Evolutionary conservation across 2,888 invertebrate genomes (phyloP).

Genomic region (Molanna angustata): DNA sequence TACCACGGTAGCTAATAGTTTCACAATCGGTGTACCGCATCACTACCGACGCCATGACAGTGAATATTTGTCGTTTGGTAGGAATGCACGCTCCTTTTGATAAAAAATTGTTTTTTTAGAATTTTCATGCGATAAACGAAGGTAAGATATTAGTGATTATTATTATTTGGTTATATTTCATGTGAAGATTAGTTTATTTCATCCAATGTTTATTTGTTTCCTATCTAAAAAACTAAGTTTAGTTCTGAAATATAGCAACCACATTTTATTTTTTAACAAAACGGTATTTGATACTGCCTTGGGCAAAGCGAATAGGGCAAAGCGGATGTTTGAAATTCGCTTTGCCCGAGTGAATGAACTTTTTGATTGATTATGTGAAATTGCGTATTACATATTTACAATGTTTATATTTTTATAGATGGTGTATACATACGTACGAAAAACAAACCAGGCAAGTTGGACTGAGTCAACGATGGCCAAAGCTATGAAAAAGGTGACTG

Average conservation of each 20-base stretch:
- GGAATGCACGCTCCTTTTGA: conserved; percentile 4
- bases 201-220: conserved; percentile 7
- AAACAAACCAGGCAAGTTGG: conserved; percentile 7
- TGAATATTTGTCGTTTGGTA: conserved; percentile 2
- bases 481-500: conserved; percentile 7
- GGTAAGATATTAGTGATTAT: conserved; percentile 4
- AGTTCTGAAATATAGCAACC: conserved; percentile 1
- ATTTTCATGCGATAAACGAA: conserved; percentile 5
- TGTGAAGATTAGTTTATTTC: conserved; percentile 3
- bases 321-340: conserved; percentile 2
- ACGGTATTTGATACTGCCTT: conserved; percentile 3
- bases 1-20: neutral
- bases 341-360: conserved; percentile 5
- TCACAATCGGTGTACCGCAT: conserved; percentile 3
- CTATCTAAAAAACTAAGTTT: conserved; percentile 1
- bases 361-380: conserved; percentile 5
- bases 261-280: conserved; percentile 4
- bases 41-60: conserved; percentile 3
- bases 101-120: conserved; percentile 3
- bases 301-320: conserved; percentile 7
- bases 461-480: conserved; percentile 5
- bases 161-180: conserved; percentile 7
- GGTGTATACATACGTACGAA: conserved; percentile 7
- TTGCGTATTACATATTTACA: conserved; percentile 1
- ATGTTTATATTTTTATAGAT: conserved; percentile 5